Conservation (phyloP, 1,140 invertebrate species). For the Anthonomus grandis region DNA sequence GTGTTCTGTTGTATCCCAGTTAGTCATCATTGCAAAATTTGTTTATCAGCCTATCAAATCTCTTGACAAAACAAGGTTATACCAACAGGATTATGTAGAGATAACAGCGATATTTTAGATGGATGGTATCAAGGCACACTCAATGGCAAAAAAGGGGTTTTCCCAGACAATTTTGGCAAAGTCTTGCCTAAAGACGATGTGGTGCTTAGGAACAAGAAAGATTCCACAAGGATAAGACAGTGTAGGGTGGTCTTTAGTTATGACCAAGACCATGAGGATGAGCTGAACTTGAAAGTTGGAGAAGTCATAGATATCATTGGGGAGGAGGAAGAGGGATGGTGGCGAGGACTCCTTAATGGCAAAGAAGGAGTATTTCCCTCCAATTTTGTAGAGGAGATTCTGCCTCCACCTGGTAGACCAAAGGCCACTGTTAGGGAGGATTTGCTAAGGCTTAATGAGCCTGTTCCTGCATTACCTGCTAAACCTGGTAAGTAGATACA, state of each 20-base stretch:
- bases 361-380: slow-evolving; percentile 87
- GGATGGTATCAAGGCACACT: slow-evolving; percentile 98
- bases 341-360: slow-evolving; percentile 73
- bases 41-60: neutral
- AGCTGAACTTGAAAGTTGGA: slow-evolving; percentile 78
- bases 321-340: slow-evolving; percentile 90
- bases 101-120: slow-evolving; percentile 53
- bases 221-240: slow-evolving; percentile 50
- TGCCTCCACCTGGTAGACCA: slow-evolving; percentile 35
- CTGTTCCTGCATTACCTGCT: slow-evolving; percentile 52
- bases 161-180: slow-evolving; percentile 95
- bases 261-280: slow-evolving; percentile 87
- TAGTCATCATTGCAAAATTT: neutral
- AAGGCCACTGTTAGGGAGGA: slow-evolving; percentile 33
- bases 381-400: slow-evolving; percentile 82
- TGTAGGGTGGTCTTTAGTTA: slow-evolving; percentile 90
- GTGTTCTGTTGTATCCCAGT: neutral
- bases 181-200: slow-evolving; percentile 51
- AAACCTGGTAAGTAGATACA: slow-evolving; percentile 54
- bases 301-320: slow-evolving; percentile 85
- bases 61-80: too few species aligned
- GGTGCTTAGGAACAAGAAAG: slow-evolving; percentile 32
- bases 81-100: neutral
- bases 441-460: slow-evolving; percentile 31
- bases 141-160: slow-evolving; percentile 84